Evolutionary conservation across 2,888 invertebrate genomes (phyloP).

Genomic region (Stegana nigrithorax): DNA sequence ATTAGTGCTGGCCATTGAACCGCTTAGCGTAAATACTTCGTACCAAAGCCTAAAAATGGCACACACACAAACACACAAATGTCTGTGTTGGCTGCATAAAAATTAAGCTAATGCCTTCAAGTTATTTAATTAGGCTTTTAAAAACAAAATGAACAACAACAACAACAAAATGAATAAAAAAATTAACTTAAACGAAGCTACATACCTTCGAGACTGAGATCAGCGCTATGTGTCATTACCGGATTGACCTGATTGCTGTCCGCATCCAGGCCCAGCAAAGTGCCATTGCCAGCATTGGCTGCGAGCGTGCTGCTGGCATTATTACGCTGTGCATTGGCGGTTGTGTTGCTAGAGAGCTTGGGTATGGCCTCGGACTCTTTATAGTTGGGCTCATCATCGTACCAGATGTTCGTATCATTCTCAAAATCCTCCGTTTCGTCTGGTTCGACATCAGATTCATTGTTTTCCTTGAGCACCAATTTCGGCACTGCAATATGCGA

Average conservation of each 20-base stretch:
- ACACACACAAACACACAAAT: too few species aligned
- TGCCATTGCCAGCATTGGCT: conserved; percentile 41
- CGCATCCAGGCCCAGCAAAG: conserved; percentile 47
- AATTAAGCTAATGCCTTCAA: too few species aligned
- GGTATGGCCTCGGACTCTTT: conserved; percentile 72
- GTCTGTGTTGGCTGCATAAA: too few species aligned
- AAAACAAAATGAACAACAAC: too few species aligned
- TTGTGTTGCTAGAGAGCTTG: conserved; percentile 68
- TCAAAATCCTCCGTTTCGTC: conserved; percentile 77
- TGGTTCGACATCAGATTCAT: conserved; percentile 81
- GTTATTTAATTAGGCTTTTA: too few species aligned
- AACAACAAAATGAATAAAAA: too few species aligned
- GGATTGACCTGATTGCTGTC: conserved; percentile 60
- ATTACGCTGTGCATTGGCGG: conserved; percentile 41
- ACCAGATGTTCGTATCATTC: conserved; percentile 71
- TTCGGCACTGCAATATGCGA: conserved; percentile 77
- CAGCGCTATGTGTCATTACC: conserved; percentile 65
- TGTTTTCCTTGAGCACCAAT: conserved; percentile 84
- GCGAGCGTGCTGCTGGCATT: conserved; percentile 41
- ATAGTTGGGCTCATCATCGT: conserved; percentile 72
- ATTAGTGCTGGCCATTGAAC: too few species aligned
- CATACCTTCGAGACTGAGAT: conserved; percentile 66
- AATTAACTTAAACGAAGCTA: too few species aligned
- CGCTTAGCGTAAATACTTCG: too few species aligned
- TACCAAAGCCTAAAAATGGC: too few species aligned